phyloP scores from a whole-genome alignment of 2,113 vertebrate species.

The Apeltes quadracus region DNA sequence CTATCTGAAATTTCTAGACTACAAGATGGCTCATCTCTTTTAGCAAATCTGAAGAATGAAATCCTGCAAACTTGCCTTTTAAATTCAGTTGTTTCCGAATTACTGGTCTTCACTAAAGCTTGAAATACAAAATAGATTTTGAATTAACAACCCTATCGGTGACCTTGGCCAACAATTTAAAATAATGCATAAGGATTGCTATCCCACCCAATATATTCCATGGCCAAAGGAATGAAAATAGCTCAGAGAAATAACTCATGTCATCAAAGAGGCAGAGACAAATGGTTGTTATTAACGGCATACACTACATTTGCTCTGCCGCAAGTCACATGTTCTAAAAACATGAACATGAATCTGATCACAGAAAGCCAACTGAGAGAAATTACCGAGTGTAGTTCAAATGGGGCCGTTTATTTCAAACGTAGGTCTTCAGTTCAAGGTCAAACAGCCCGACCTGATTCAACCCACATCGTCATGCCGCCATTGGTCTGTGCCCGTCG shows the following conservation, averaged over 20 bases:
- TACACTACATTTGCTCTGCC: constrained; percentile 28
- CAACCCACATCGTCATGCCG: too few relatives aligned
- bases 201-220: constrained; percentile 15
- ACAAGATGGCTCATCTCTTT: background rate
- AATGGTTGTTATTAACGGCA: constrained; percentile 44
- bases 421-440: too few relatives aligned
- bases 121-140: constrained; percentile 4
- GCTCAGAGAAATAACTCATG: constrained; percentile 27
- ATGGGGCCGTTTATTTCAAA: too few relatives aligned
- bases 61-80: background rate
- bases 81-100: too few relatives aligned
- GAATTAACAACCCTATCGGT: background rate
- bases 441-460: too few relatives aligned
- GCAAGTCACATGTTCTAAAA: constrained; percentile 15
- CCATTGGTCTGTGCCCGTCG: background rate
- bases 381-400: background rate
- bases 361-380: background rate
- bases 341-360: background rate
- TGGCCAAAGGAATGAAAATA: constrained; percentile 23
- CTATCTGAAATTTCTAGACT: background rate
- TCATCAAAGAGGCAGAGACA: constrained; percentile 53
- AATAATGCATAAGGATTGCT: constrained; percentile 30
- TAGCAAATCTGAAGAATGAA: background rate
- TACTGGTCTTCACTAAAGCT: background rate
- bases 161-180: constrained; percentile 33